Evolutionary conservation across 2,113 vertebrate species (phyloP), one percentile per base, ranked within the genome.

Genomic region (Poeciliopsis prolifica): DNA sequence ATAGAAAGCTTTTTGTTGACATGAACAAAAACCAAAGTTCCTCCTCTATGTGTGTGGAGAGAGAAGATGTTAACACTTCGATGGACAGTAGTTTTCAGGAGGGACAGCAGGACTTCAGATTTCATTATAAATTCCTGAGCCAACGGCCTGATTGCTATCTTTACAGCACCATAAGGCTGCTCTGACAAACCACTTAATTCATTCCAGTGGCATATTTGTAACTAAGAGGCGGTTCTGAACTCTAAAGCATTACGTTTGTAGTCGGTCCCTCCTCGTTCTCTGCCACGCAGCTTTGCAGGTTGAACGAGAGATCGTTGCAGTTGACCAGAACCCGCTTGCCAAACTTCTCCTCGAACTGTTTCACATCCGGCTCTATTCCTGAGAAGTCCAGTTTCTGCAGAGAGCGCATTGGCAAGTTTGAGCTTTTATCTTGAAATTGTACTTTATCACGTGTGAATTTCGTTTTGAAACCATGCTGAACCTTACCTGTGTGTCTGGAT

Each of bases 221-320:
- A 77, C 74, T 74, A 31, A 26, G 33, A 58, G 33, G 29, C 60
- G 24, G 28, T 51, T 58, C 10, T 68, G 73, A 33, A 60, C 35
- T 37, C 35, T 37, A 29, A 70, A 73, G 42, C 9, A 89, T 85
- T 95, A 99, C 98, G 75, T 99, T 99, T 75, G 98, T 99, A 0
- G 97, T 99, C 9, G 98, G 98, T 30, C 98, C 98, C 71, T 99
- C 97, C 91, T 99, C 98, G 73, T 98, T 99, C 91, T 99, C 98
- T 0, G 97, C 97, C 71, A 99, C 94, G 0, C 98, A 99, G 92
- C 97, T 96, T 89, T 99, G 98, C 82, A 99, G 94, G 90, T 99
- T 99, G 91, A 99, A 99, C 3, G 97, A 95, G 61, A 99, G 95
- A 87, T 99, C 97, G 0, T 99, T 97, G 92, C 98, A 99, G 88